Percentiles rank a stretch among this genome's conserved stretches.
Conservation (phyloP, 1,140 invertebrate genomes). For the Drosophila kurseongensis region DNA sequence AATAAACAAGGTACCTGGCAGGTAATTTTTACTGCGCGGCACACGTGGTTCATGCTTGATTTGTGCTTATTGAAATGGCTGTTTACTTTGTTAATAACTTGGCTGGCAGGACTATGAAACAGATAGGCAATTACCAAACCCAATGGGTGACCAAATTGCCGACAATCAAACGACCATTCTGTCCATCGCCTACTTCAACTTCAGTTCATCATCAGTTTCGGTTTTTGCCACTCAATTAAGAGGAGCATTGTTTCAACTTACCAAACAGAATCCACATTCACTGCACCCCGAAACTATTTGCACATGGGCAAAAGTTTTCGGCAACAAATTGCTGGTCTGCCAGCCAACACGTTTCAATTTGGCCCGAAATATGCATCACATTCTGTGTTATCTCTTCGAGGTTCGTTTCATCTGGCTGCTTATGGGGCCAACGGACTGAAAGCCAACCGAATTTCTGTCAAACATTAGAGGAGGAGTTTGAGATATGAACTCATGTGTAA, state of each 20-base stretch:
- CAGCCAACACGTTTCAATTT: conserved; percentile 50
- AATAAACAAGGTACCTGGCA: not conserved
- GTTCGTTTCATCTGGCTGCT: conserved; percentile 18
- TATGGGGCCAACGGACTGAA: conserved; percentile 8
- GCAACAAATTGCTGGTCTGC: conserved; percentile 52
- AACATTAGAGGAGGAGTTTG: not conserved
- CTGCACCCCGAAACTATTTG: conserved; percentile 35
- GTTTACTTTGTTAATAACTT: conserved; percentile 40
- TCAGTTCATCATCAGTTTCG: conserved; percentile 11
- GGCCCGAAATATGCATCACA: conserved; percentile 20
- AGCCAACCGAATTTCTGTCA: conserved; percentile 5
- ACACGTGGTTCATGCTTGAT: conserved; percentile 35
- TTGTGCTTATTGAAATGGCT: conserved; percentile 36
- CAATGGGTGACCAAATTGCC: conserved; percentile 17
- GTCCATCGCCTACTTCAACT: not conserved
- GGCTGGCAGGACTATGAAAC: conserved; percentile 17
- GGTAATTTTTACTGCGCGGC: conserved; percentile 22
- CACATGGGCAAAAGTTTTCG: conserved; percentile 33
- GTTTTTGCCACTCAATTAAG: conserved; percentile 54
- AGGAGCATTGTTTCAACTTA: conserved; percentile 50
- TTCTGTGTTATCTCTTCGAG: conserved; percentile 20
- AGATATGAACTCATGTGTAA: conserved; percentile 65
- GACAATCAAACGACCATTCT: conserved; percentile 22
- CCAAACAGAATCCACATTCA: conserved; percentile 4
- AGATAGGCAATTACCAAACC: conserved; percentile 47